Percentiles rank a stretch among this genome's conserved stretches.
Conservation (phyloP, 2,113 vertebrate species). For the Ammodramus savannarum region DNA sequence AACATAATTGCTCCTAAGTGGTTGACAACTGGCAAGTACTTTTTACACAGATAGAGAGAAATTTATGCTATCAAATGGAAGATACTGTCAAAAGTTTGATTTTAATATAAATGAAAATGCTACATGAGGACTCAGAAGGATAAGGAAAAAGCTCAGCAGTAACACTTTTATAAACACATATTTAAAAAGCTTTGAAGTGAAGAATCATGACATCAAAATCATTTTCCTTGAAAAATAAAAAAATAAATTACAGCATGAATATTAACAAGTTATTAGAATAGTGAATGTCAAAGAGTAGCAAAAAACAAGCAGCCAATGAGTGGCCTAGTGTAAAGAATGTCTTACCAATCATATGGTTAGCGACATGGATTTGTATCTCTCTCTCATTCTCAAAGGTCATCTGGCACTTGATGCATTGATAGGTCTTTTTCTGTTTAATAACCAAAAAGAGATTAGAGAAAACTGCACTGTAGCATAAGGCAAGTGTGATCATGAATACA, state of each 20-base stretch:
- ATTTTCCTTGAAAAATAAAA: constrained; percentile 41
- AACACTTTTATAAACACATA: constrained; percentile 44
- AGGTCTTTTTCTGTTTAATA: constrained; percentile 93
- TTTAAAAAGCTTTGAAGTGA: constrained; percentile 56
- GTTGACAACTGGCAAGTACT: constrained; percentile 70
- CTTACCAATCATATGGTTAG: constrained; percentile 99
- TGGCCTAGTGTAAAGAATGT: neutral
- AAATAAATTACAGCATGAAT: constrained; percentile 39
- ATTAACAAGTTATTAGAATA: constrained; percentile 27
- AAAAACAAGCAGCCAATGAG: constrained; percentile 9
- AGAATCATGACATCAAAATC: constrained; percentile 37
- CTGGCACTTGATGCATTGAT: constrained; percentile 99
- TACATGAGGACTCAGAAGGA: constrained; percentile 27
- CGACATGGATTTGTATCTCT: constrained; percentile 98
- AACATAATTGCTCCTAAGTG: constrained; percentile 73
- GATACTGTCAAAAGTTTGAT: constrained; percentile 69
- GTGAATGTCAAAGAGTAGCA: neutral
- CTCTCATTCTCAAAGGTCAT: constrained; percentile 99
- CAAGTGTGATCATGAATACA: constrained; percentile 18
- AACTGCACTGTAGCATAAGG: constrained; percentile 39
- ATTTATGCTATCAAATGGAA: constrained; percentile 66
- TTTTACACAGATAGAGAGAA: constrained; percentile 59
- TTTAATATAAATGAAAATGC: constrained; percentile 49
- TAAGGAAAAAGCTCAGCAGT: constrained; percentile 13
- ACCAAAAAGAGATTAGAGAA: constrained; percentile 59